These are phyloP conservation scores for Apostichopus leukothele DNA, from an alignment of 53 echinoderm and acorn worm genomes.

Conservation along the genomic window DNA sequence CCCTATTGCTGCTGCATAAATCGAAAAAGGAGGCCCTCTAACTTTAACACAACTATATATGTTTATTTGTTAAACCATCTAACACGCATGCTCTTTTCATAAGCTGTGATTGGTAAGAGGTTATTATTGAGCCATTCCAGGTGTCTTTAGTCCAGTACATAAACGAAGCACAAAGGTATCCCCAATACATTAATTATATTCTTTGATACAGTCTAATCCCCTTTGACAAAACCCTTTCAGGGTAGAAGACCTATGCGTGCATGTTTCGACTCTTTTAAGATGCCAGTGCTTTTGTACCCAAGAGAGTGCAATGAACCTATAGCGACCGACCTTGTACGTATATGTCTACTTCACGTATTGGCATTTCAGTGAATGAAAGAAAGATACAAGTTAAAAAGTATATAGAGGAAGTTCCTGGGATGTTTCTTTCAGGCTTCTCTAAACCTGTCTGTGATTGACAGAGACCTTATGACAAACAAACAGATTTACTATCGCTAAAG, in stretches of 20 bases:
- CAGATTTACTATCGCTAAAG: neutral
- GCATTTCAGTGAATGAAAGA: neutral
- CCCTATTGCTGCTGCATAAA: too few relatives aligned
- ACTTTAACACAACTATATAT: too few relatives aligned
- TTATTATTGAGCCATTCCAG: neutral
- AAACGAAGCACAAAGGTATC: slow-evolving; percentile 21
- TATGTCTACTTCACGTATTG: too few relatives aligned
- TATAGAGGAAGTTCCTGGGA: too few relatives aligned
- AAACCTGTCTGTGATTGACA: neutral
- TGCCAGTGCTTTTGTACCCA: neutral
- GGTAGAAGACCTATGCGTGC: neutral
- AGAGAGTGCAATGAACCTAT: neutral
- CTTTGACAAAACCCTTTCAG: neutral
- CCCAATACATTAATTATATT: slow-evolving; percentile 27
- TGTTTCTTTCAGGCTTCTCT: too few relatives aligned
- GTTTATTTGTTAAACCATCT: too few relatives aligned
- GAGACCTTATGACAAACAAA: neutral
- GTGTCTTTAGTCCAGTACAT: slow-evolving; percentile 29
- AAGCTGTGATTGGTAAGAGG: too few relatives aligned
- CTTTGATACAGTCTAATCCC: neutral
- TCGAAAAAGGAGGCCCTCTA: too few relatives aligned
- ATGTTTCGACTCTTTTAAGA: too few relatives aligned
- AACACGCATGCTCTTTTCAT: too few relatives aligned
- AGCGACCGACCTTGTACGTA: neutral
- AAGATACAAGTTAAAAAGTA: neutral